A percentile compares a stretch with the other conserved stretches of the same genome.
phyloP scores from a whole-genome alignment of 2,888 invertebrate genomes.

The Cantharis rustica region DNA sequence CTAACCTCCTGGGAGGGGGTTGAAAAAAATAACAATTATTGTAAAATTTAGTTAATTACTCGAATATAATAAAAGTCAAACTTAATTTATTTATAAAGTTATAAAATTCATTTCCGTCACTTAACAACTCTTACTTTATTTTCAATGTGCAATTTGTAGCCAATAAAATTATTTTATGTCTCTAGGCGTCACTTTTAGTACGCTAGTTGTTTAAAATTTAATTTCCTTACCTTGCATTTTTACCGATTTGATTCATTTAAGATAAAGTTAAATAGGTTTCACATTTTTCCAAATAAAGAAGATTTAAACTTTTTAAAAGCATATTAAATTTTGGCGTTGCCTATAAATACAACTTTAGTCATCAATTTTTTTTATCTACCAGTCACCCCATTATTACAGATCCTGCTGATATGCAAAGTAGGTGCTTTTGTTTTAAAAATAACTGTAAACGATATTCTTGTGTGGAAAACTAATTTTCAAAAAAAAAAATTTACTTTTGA shows the following conservation, averaged over 20 bases:
- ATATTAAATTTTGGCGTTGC: background rate
- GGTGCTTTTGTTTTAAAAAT: background rate
- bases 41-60: background rate
- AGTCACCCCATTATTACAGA: background rate
- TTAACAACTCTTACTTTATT: background rate
- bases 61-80: background rate
- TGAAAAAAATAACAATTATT: background rate
- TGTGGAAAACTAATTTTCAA: background rate
- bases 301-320: background rate
- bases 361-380: background rate
- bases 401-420: background rate
- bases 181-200: background rate
- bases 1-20: too few species aligned
- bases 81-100: background rate
- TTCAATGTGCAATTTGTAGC: background rate
- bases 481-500: background rate
- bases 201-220: background rate
- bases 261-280: background rate
- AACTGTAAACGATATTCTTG: background rate
- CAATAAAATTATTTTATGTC: background rate
- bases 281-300: background rate
- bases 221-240: background rate
- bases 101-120: background rate
- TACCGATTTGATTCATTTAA: background rate
- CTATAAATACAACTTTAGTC: background rate